Percentiles rank a stretch among this genome's conserved stretches.
Evolutionary conservation across 2,797 vertebrate genomes (phyloP).

Genomic region (Semotilus atromaculatus): DNA sequence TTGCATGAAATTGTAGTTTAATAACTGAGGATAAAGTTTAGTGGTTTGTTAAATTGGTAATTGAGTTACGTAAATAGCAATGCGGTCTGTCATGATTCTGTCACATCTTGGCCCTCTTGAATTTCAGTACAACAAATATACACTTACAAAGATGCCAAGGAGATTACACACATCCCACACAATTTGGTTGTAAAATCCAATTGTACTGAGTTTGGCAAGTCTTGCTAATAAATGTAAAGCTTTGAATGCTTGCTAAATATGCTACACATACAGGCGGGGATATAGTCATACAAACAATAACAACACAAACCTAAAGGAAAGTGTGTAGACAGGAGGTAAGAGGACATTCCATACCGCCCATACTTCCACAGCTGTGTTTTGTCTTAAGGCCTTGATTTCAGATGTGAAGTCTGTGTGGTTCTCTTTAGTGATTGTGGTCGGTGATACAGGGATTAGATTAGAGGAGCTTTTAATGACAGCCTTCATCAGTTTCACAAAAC

Average conservation of each 20-base stretch:
- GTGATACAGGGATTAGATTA: conserved; percentile 24
- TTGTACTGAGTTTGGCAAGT: conserved; percentile 39
- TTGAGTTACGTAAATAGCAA: conserved; percentile 3
- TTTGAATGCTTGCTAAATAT: conserved; percentile 25
- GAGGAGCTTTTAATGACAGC: conserved; percentile 14
- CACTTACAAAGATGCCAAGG: conserved; percentile 7
- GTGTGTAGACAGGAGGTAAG: conserved; percentile 6
- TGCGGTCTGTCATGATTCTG: not conserved
- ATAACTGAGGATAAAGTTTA: conserved; percentile 5
- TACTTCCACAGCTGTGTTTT: conserved; percentile 44
- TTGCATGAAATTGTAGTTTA: not conserved
- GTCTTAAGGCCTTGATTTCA: conserved; percentile 26
- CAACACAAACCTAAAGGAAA: conserved; percentile 9
- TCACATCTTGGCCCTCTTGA: not conserved
- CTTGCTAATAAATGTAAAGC: not conserved
- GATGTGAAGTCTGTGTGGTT: conserved; percentile 14
- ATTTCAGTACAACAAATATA: conserved; percentile 5
- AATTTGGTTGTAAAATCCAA: conserved; percentile 43
- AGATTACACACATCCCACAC: conserved; percentile 42
- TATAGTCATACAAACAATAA: conserved; percentile 20
- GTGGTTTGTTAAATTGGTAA: not conserved
- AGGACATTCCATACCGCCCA: conserved; percentile 14
- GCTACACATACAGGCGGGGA: not conserved
- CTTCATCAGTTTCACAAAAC: conserved; percentile 1
- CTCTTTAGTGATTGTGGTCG: conserved; percentile 13